A percentile compares a stretch with the other conserved stretches of the same genome.
Evolutionary conservation across 2,888 invertebrate genomes (phyloP).

Genomic region (Linyphia triangularis): DNA sequence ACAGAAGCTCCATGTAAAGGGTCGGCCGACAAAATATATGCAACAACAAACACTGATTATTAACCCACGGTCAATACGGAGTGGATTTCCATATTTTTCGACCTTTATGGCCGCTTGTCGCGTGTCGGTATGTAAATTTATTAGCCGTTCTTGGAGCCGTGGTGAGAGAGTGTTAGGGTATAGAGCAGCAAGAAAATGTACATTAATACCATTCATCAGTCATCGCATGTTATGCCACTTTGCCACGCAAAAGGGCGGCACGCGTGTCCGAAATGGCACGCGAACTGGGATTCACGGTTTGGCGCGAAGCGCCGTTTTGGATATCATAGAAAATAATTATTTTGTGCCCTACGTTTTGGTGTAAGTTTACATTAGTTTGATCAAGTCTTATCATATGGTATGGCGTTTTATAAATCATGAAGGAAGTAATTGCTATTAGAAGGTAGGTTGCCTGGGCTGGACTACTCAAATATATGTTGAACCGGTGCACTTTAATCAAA

Average conservation of each 20-base stretch:
- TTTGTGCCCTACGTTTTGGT: too few relatives aligned
- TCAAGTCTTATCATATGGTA: too few relatives aligned
- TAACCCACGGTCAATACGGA: background rate
- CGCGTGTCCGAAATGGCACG: constrained; percentile 33
- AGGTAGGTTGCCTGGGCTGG: too few relatives aligned
- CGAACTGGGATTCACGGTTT: background rate
- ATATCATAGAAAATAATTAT: too few relatives aligned
- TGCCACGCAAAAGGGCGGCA: constrained; percentile 60
- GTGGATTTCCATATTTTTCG: constrained; percentile 23
- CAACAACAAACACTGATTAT: constrained; percentile 12
- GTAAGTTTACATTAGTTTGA: too few relatives aligned
- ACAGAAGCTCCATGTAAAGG: constrained; percentile 32
- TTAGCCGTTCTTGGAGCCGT: constrained; percentile 19
- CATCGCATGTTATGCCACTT: constrained; percentile 61
- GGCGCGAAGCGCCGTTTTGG: too few relatives aligned
- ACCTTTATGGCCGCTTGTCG: constrained; percentile 6
- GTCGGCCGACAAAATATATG: constrained; percentile 2
- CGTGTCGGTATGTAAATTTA: constrained; percentile 56
- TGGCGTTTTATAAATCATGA: too few relatives aligned
- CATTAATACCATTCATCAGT: constrained; percentile 62
- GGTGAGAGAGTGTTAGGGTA: constrained; percentile 35
- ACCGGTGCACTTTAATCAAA: too few relatives aligned
- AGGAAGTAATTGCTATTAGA: too few relatives aligned
- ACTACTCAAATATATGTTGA: too few relatives aligned
- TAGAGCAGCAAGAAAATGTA: constrained; percentile 38